phyloP scores from a whole-genome alignment of 92 coral and sea anemone genomes.

The Pocillopora grandis region DNA sequence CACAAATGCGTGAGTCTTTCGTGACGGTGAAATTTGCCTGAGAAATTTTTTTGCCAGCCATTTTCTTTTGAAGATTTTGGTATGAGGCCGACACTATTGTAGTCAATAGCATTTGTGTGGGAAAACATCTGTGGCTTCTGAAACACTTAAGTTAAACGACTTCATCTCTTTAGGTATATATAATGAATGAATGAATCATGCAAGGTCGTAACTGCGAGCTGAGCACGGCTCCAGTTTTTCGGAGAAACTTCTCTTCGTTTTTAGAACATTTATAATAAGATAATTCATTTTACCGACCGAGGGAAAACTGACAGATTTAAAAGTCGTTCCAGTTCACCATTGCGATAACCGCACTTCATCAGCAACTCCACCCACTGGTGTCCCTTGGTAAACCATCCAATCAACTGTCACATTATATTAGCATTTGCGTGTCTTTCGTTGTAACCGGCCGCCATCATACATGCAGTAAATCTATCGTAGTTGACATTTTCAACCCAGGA shows the following conservation, averaged over 20 bases:
- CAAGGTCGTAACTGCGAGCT: too few species aligned
- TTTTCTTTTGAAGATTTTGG: too few species aligned
- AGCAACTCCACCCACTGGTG: conserved; percentile 54
- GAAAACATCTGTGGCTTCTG: too few species aligned
- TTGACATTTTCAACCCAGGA: too few species aligned
- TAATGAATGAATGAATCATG: too few species aligned
- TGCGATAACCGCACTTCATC: conserved; percentile 38
- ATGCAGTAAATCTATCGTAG: conserved; percentile 34
- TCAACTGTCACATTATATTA: conserved; percentile 15
- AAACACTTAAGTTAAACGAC: too few species aligned
- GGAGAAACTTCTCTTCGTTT: too few species aligned
- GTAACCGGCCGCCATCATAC: conserved; percentile 50
- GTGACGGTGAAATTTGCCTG: not conserved
- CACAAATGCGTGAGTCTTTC: conserved; percentile 34
- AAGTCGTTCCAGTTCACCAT: conserved; percentile 33
- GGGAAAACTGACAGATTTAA: conserved; percentile 48
- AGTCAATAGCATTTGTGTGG: too few species aligned
- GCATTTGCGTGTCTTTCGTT: not conserved
- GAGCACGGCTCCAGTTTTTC: too few species aligned
- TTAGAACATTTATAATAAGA: too few species aligned
- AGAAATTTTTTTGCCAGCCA: conserved; percentile 7
- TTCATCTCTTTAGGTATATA: too few species aligned
- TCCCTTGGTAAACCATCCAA: conserved; percentile 12
- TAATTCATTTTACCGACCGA: conserved; percentile 13
- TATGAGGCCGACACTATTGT: too few species aligned